Conservation (phyloP, 2,888 invertebrate genomes). For the Stramonita haemastoma region DNA sequence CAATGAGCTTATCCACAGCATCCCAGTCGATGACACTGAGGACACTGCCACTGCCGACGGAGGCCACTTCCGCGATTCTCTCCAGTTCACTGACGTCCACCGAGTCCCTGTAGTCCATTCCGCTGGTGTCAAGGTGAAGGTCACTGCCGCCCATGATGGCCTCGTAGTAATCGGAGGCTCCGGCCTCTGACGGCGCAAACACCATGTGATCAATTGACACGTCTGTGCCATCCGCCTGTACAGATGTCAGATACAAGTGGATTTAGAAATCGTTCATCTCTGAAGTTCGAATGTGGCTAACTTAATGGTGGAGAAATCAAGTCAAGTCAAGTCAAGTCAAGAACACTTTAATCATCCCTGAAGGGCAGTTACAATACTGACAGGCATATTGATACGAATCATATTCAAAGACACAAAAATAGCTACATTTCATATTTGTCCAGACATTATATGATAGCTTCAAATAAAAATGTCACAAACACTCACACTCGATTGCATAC, state of each 20-base stretch:
- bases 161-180: slow-evolving; percentile 67
- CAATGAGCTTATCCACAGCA: slow-evolving; percentile 71
- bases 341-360: too few relatives aligned
- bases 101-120: slow-evolving; percentile 60
- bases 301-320: too few relatives aligned
- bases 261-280: too few relatives aligned
- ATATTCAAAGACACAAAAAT: too few relatives aligned
- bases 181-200: slow-evolving; percentile 58
- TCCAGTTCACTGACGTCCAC: slow-evolving; percentile 71
- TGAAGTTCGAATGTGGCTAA: too few relatives aligned
- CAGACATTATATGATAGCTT: too few relatives aligned
- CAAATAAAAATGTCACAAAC: too few relatives aligned
- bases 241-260: not conserved
- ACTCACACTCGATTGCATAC: too few relatives aligned
- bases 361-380: too few relatives aligned
- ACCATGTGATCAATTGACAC: slow-evolving; percentile 50
- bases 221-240: slow-evolving; percentile 34
- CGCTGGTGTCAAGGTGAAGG: slow-evolving; percentile 23
- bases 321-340: too few relatives aligned
- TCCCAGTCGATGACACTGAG: slow-evolving; percentile 76
- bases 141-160: slow-evolving; percentile 65
- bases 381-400: too few relatives aligned
- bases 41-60: slow-evolving; percentile 70
- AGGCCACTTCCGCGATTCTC: slow-evolving; percentile 65
- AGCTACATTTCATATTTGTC: too few relatives aligned